Percentiles rank a stretch among this genome's conserved stretches.
Conservation (phyloP, 2,797 vertebrate species). For the Phrynocephalus vlangalii region DNA sequence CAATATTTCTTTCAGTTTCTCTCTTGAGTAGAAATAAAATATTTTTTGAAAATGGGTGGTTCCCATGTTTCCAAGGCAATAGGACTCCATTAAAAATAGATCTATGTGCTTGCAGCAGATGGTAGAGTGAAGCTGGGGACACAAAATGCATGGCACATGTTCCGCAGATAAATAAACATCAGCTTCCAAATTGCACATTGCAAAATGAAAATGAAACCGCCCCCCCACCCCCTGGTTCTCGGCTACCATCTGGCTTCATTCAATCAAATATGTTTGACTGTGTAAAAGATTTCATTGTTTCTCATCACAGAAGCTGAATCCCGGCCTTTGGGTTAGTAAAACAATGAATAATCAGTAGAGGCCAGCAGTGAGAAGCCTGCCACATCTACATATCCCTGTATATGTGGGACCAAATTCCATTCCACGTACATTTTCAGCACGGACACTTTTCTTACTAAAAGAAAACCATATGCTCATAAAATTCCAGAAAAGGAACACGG, state of each 20-base stretch:
- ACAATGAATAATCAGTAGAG: slow-evolving; percentile 15
- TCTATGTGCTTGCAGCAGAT: slow-evolving; percentile 14
- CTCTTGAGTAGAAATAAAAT: background rate
- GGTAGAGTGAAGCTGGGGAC: background rate
- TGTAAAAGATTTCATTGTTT: background rate
- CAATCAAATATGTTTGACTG: slow-evolving; percentile 55
- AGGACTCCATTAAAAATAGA: slow-evolving; percentile 14
- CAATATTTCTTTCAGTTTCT: background rate
- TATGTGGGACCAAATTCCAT: background rate
- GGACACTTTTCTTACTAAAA: background rate
- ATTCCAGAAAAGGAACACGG: background rate
- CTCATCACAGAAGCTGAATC: slow-evolving; percentile 44
- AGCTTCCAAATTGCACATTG: slow-evolving; percentile 57
- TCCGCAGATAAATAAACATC: slow-evolving; percentile 43
- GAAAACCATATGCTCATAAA: too few relatives aligned
- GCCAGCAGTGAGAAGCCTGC: slow-evolving; percentile 20
- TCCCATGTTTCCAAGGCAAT: background rate
- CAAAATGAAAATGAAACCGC: slow-evolving; percentile 48
- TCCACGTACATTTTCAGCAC: background rate
- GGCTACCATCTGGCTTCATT: slow-evolving; percentile 72
- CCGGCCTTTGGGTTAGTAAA: slow-evolving; percentile 53
- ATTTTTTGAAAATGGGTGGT: background rate
- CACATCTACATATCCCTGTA: background rate
- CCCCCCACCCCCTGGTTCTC: slow-evolving; percentile 41
- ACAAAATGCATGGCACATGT: background rate